phyloP scores from a whole-genome alignment of 2,113 vertebrate genomes.

The Phaetusa simplex region DNA sequence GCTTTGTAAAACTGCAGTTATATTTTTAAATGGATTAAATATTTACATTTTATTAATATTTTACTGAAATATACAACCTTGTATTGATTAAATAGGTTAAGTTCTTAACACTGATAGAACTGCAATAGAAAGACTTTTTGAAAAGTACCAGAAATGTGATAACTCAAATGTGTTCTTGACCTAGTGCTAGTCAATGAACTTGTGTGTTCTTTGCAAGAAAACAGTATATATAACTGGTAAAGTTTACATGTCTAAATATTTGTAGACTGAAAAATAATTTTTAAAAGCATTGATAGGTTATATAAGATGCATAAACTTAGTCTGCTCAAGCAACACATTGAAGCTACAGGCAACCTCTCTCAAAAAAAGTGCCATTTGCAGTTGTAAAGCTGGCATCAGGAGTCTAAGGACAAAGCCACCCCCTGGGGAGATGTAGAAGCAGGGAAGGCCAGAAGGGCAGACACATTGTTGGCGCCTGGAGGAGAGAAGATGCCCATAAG shows the following conservation, averaged over 20 bases:
- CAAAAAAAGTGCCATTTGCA: background rate
- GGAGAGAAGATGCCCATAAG: background rate
- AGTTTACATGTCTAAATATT: background rate
- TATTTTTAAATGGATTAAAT: background rate
- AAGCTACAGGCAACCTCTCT: background rate
- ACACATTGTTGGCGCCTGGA: no score
- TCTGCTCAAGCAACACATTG: background rate
- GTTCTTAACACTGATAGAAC: background rate
- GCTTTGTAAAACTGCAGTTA: background rate
- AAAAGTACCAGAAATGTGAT: background rate
- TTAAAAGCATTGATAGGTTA: background rate
- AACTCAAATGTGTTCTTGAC: background rate
- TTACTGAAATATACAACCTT: background rate
- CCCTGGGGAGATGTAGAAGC: background rate
- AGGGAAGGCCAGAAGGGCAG: background rate
- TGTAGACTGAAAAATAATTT: background rate
- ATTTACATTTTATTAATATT: constrained; percentile 1
- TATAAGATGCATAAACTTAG: background rate
- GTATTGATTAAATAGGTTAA: background rate
- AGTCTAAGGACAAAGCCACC: background rate
- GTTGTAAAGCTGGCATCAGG: background rate
- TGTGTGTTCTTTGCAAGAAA: background rate
- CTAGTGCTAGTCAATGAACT: background rate
- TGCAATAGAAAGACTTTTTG: background rate
- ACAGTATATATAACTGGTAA: background rate